phyloP scores from a whole-genome alignment of 2,888 invertebrate genomes.

The Urechis unicinctus region DNA sequence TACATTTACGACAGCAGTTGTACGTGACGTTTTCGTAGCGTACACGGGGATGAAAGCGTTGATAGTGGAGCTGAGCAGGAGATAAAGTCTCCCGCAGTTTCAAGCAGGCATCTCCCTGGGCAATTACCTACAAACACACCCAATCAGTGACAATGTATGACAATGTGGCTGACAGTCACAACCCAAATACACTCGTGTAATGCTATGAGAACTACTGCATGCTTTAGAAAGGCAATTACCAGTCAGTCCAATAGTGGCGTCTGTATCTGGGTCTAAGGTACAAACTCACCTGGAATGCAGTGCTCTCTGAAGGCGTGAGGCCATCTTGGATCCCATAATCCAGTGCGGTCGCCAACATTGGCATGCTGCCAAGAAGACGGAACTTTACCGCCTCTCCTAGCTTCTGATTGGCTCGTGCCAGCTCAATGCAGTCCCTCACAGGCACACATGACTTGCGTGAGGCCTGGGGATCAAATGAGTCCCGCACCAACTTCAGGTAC shows the following conservation, averaged over 20 bases:
- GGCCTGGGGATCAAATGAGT: conserved; percentile 55
- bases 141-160: too few relatives aligned
- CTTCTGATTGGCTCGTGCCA: conserved; percentile 60
- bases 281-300: conserved; percentile 35
- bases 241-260: background rate
- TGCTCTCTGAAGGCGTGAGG: conserved; percentile 37
- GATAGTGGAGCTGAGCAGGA: background rate
- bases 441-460: conserved; percentile 22
- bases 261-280: background rate
- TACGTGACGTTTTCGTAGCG: conserved; percentile 40
- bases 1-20: conserved; percentile 39
- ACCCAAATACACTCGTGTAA: too few relatives aligned
- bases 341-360: conserved; percentile 24
- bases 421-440: conserved; percentile 57
- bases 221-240: background rate
- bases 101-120: background rate
- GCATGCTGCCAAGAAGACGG: conserved; percentile 50
- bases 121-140: background rate
- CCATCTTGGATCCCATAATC: conserved; percentile 20
- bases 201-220: background rate
- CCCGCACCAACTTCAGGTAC: conserved; percentile 52
- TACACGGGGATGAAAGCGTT: conserved; percentile 37
- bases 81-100: background rate
- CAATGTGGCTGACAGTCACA: too few relatives aligned
- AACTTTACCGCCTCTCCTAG: conserved; percentile 60